phyloP scores from a whole-genome alignment of 23 tunicate species.

The Oikopleura vanhoeffeni region DNA sequence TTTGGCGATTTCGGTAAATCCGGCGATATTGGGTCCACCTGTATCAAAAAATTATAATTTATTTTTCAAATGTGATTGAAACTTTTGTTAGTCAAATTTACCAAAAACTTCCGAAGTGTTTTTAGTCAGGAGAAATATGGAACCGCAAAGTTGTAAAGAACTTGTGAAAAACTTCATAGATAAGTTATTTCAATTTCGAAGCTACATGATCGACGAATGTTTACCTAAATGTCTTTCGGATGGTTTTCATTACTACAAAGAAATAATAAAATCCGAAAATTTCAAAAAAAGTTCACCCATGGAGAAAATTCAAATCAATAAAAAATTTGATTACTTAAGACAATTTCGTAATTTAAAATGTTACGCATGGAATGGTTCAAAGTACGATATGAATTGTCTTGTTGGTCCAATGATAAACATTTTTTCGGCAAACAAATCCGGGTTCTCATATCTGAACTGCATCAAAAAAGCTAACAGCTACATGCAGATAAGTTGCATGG shows the following conservation, averaged over 20 bases:
- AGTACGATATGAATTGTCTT: constrained; percentile 1
- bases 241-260: not conserved
- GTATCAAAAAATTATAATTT: too few species aligned
- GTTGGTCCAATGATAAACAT: not conserved
- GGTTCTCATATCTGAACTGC: not conserved
- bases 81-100: too few species aligned
- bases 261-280: not conserved
- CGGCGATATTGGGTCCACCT: too few species aligned
- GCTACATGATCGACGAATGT: not conserved
- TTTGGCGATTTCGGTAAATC: too few species aligned
- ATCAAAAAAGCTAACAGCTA: not conserved
- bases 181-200: not conserved
- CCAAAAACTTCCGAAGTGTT: too few species aligned
- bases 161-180: not conserved
- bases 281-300: not conserved
- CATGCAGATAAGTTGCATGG: not conserved
- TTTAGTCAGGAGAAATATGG: not conserved
- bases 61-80: too few species aligned
- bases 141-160: not conserved
- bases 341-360: not conserved
- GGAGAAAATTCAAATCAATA: not conserved
- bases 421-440: not conserved
- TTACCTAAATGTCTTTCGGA: not conserved
- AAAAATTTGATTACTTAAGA: not conserved
- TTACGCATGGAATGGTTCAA: not conserved